Evolutionary conservation across 2,113 vertebrate genomes (phyloP), one percentile per base, ranked within the genome.

Genomic region (Micronycteris hirsuta): DNA sequence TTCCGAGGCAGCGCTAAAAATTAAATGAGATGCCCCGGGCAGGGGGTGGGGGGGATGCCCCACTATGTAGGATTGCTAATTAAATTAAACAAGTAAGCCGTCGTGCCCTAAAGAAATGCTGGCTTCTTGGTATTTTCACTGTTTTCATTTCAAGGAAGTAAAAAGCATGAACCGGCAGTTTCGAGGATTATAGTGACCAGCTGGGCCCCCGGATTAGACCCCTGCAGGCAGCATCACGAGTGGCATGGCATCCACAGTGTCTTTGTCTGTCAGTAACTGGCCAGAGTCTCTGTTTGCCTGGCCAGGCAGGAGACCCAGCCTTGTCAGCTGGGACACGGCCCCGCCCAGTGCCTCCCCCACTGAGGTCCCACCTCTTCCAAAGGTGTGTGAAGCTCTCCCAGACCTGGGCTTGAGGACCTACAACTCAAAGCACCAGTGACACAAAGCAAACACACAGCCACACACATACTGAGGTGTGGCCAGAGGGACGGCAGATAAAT

Each of bases 131-230:
- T 19, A 63, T 61, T 91, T 85, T n/a, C 20, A 63, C 49, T 71
- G 31, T 33, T 71, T 88, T 91, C 58, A 54, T 28, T 88, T 80
- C 65, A 80, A 43, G 47, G 56, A 78, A 94, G 71, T 26, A 58
- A 86, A 86, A 76, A 89, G 43, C 10, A 63, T 67, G 36, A 81
- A 86, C 28, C 4, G 83, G 56, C n/a, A 86, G n/a, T 95, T 93
- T 22, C 58, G 68, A 76, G 36, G 47, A 74, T 81, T 43, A 11
- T 0, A 52, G 17, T 28, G 33, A 67, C 70, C 52, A 73, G 56
- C 26, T 54, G 68, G 43, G 54, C 33, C 65, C 41, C 22, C 84
- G 56, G 43, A 41, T 3, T 38, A 7, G 54, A 36, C 45, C 36
- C 38, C 56, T 36, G 43, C 38, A 61, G 24, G 63, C 11, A 45